phyloP scores from a whole-genome alignment of 2,888 invertebrate species.

The Neoascia interrupta region DNA sequence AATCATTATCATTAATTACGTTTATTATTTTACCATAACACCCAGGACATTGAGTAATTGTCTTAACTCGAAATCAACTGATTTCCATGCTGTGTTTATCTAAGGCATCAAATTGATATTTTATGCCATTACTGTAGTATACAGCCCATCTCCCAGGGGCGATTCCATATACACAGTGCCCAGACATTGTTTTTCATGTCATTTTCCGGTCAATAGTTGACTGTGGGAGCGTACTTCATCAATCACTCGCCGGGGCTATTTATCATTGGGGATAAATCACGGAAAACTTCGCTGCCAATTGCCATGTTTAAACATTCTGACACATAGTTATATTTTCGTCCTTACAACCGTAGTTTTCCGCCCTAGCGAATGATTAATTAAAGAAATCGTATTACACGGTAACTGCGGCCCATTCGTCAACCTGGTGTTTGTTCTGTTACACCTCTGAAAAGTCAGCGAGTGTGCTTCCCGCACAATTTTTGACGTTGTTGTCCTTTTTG shows the following conservation, averaged over 20 bases:
- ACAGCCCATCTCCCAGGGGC: no score
- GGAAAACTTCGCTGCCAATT: constrained; percentile 65
- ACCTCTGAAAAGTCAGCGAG: no score
- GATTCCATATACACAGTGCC: no score
- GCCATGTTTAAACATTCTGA: constrained; percentile 58
- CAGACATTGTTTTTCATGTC: constrained; percentile 34
- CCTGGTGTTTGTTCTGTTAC: constrained; percentile 18
- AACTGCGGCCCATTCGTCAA: constrained; percentile 36
- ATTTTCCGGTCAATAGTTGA: constrained; percentile 51
- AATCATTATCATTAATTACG: constrained; percentile 6
- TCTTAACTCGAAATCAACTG: no score
- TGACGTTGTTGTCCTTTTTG: no score
- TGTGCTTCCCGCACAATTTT: no score
- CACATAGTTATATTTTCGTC: constrained; percentile 34
- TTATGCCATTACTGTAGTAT: constrained; percentile 16
- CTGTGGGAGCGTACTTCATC: constrained; percentile 51
- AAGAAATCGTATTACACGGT: constrained; percentile 47
- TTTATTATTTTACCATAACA: constrained; percentile 25
- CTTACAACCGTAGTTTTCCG: constrained; percentile 7
- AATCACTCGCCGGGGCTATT: constrained; percentile 53
- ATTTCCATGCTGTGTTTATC: no score
- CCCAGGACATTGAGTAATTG: constrained; percentile 33
- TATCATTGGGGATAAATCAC: constrained; percentile 61
- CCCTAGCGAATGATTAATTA: constrained; percentile 55
- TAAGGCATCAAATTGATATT: constrained; percentile 51